Evolutionary conservation across 23 tunicate species (phyloP), one percentile per base, ranked within the genome.

Genomic region (Diplosoma virens): DNA sequence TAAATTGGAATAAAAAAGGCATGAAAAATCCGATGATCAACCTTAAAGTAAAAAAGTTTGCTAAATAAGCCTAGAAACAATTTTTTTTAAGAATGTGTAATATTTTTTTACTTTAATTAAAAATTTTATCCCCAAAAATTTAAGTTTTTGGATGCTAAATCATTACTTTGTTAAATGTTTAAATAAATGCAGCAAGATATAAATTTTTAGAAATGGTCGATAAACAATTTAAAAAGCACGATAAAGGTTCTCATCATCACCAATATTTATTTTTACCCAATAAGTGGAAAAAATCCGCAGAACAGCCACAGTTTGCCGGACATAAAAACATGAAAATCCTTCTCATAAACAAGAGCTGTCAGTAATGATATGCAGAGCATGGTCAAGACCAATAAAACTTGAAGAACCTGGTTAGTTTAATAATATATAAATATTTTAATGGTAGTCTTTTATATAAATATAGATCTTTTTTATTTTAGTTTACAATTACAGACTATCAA

Each of bases 21-120:
- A 82, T 32, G 18, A 74, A 63, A 50, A 45, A 70, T 14, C 87
- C 81, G 23, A 70, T 47, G 25, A 59, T 54, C 22, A 59, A 64
- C 50, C 87, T 82, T 75, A 1, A 75, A 59, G 3, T 20, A 58
- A 11, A 11, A 14, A 21, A 21, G 5, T 11, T 56, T 21, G 20
- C 25, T 25, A n/a, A 56, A 56, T 14, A 56, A 56, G 50, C 11
- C 14, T 7, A 41, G 14, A 14, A 41, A 41, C 50, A 41, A 41
- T 7, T 7, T 7, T 41, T 7, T 7, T 14, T 7, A 41, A 41
- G 9, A 41, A 41, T 41, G 11, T 7, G 50, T 7, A 41, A 7
- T 7, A n/a, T n/a, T n/a, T n/a, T n/a, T n/a, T n/a, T n/a, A 41
- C 50, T 7, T 14, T 41, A 41, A 41, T 41, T n/a, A n/a, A n/a